phyloP scores from a whole-genome alignment of 2,797 vertebrate species.

The Anguilla obscura region DNA sequence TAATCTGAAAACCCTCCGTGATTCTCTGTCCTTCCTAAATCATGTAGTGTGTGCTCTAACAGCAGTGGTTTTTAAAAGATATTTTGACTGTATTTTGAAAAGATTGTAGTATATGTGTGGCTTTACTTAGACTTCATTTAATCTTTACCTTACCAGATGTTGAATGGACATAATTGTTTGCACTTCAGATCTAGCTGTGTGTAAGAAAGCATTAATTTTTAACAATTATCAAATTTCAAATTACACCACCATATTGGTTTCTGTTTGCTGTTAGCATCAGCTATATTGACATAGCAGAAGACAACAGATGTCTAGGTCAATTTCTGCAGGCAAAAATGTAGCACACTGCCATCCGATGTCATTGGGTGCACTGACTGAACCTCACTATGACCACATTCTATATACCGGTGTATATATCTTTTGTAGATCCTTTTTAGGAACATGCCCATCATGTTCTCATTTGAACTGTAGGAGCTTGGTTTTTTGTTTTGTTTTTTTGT shows the following conservation, averaged over 20 bases:
- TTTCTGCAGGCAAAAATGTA: constrained; percentile 13
- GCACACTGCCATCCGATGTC: constrained; percentile 5
- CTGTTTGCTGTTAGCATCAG: not conserved
- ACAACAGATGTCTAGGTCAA: constrained; percentile 21
- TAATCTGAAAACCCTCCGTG: no score
- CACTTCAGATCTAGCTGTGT: no score
- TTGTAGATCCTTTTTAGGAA: constrained; percentile 4
- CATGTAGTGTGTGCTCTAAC: no score
- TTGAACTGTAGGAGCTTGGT: not conserved
- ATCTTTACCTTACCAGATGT: no score
- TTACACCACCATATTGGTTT: not conserved
- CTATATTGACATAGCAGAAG: constrained; percentile 20
- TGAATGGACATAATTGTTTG: no score
- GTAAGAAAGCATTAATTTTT: not conserved
- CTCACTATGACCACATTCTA: constrained; percentile 1
- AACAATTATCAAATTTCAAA: constrained; percentile 14
- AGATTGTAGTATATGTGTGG: no score
- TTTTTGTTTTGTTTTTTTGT: not conserved
- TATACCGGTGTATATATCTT: not conserved
- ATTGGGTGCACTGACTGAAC: not conserved
- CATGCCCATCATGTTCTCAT: not conserved
- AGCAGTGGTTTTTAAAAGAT: no score
- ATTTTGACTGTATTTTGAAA: no score
- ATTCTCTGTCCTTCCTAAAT: no score
- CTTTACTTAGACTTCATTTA: no score